A percentile compares a stretch with the other conserved stretches of the same genome.
Evolutionary conservation across 1,140 invertebrate genomes (phyloP).

Genomic region (Radopholus similis): DNA sequence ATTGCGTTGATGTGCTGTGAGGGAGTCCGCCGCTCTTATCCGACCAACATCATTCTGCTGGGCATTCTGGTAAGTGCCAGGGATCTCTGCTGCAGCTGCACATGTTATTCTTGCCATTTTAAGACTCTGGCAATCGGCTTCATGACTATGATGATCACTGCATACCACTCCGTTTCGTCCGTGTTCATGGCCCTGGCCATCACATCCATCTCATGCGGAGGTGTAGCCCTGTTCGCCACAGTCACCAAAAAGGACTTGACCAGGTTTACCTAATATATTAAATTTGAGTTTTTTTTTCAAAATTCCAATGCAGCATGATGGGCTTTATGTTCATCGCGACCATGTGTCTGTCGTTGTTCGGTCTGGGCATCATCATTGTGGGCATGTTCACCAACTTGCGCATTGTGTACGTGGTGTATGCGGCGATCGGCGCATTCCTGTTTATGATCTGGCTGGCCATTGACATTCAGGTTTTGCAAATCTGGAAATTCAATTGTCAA

Average conservation of each 20-base stretch:
- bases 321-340: slow-evolving; percentile 53
- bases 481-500: background rate
- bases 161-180: background rate
- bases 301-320: slow-evolving; percentile 40
- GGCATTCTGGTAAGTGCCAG: slow-evolving; percentile 35
- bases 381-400: slow-evolving; percentile 32
- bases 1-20: slow-evolving; percentile 57
- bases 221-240: slow-evolving; percentile 49
- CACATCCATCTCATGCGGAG: slow-evolving; percentile 49
- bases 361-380: slow-evolving; percentile 33
- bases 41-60: slow-evolving; percentile 51
- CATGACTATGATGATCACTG: slow-evolving; percentile 18
- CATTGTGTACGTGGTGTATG: slow-evolving; percentile 47
- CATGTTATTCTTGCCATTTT: background rate
- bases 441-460: slow-evolving; percentile 66
- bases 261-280: slow-evolving; percentile 1
- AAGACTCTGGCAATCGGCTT: slow-evolving; percentile 48
- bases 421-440: slow-evolving; percentile 47
- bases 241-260: slow-evolving; percentile 54
- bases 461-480: slow-evolving; percentile 66
- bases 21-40: slow-evolving; percentile 53
- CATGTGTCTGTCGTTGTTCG: slow-evolving; percentile 54
- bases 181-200: slow-evolving; percentile 52
- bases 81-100: background rate
- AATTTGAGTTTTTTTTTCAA: background rate